Conservation (phyloP, 2,113 vertebrate genomes). For the Odobenus rosmarus region DNA sequence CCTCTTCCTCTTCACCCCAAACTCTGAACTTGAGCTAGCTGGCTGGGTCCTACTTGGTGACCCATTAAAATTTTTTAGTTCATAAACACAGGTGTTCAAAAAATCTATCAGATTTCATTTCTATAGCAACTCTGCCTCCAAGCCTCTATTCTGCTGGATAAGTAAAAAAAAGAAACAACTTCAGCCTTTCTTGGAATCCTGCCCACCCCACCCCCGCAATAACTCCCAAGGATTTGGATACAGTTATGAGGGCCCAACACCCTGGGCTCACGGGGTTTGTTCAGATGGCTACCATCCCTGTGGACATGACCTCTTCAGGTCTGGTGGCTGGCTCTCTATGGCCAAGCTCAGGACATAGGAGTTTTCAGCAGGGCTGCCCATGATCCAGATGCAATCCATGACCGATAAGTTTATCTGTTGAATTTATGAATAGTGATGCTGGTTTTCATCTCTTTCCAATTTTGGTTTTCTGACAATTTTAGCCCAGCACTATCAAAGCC, state of each 20-base stretch:
- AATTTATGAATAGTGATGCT: neutral
- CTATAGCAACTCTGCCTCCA: neutral
- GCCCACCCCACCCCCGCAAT: neutral
- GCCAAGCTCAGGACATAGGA: neutral
- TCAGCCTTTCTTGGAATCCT: neutral
- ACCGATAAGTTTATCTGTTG: neutral
- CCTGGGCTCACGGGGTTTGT: neutral
- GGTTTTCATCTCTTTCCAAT: neutral
- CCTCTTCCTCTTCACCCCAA: neutral
- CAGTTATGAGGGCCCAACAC: neutral
- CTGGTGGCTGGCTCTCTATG: neutral
- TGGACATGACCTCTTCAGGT: neutral
- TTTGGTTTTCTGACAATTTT: constrained; percentile 36
- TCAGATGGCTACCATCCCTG: neutral
- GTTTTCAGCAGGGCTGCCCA: neutral
- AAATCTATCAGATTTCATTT: neutral
- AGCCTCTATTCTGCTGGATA: neutral
- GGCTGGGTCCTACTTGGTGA: neutral
- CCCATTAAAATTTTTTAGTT: constrained; percentile 2
- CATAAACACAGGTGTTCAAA: neutral
- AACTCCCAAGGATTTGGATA: neutral
- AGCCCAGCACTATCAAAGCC: neutral
- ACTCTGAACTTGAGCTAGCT: neutral
- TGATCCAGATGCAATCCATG: neutral
- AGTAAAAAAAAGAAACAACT: neutral